These are phyloP conservation scores for Stenolophus ochropezus DNA, from an alignment of 2,888 invertebrate genomes.

Conservation along the genomic window DNA sequence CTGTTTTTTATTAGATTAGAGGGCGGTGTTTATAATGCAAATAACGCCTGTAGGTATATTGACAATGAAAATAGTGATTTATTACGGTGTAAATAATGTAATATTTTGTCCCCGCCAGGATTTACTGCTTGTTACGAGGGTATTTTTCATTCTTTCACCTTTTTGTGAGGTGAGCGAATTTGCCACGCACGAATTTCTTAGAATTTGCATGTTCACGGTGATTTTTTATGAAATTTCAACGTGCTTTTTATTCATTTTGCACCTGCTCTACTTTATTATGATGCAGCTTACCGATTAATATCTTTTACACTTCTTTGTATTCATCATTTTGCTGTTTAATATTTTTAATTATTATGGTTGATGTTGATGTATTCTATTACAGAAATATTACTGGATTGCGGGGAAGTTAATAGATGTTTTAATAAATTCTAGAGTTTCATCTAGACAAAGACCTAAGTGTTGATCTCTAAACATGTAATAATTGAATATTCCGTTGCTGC, in stretches of 20 bases:
- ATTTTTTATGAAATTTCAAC: not conserved
- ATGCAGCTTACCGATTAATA: no score
- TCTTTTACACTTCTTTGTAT: no score
- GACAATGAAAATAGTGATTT: slow-evolving; percentile 38
- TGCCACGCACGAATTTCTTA: not conserved
- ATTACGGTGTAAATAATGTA: slow-evolving; percentile 21
- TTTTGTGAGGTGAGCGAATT: not conserved
- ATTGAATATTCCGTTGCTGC: no score
- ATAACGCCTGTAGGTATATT: slow-evolving; percentile 24
- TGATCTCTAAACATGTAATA: no score
- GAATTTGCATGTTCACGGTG: not conserved
- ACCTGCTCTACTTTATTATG: not conserved
- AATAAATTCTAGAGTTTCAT: no score
- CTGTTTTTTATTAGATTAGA: slow-evolving; percentile 39
- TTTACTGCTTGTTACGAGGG: not conserved
- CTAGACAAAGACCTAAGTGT: no score
- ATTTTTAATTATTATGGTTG: no score
- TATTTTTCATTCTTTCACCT: slow-evolving; percentile 12
- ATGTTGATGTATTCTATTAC: no score
- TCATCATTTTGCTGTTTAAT: no score
- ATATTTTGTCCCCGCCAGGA: not conserved
- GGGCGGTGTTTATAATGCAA: slow-evolving; percentile 35
- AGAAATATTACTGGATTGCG: no score
- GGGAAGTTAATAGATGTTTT: no score
- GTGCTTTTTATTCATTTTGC: not conserved